These are phyloP conservation scores for Saturnia pavonia DNA, from an alignment of 2,888 invertebrate genomes.

Conservation along the genomic window DNA sequence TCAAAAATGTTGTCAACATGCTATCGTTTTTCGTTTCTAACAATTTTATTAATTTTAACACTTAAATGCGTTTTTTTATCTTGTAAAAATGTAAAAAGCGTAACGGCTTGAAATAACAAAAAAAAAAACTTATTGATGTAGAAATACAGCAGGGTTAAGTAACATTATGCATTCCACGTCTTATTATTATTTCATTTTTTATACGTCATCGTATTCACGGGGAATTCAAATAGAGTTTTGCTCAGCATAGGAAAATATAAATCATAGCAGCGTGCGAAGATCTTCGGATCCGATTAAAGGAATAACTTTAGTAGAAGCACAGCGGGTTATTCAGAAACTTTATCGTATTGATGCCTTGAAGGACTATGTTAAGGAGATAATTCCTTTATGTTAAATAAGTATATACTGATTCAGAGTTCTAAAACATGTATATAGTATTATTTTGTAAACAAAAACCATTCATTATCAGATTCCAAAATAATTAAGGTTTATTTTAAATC, in stretches of 20 bases:
- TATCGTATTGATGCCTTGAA: constrained; percentile 30
- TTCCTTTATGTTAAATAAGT: neutral
- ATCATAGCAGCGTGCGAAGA: constrained; percentile 27
- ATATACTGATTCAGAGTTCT: neutral
- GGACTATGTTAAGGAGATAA: neutral
- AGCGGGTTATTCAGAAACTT: constrained; percentile 19
- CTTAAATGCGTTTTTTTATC: too few species aligned
- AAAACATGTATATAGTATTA: neutral
- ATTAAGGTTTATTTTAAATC: too few species aligned
- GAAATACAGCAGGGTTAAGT: too few species aligned
- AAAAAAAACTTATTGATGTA: constrained; percentile 9
- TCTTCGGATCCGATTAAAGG: constrained; percentile 15
- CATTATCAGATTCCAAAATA: neutral
- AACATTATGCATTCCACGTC: too few species aligned
- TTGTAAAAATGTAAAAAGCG: too few species aligned
- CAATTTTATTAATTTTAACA: too few species aligned
- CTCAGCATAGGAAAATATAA: constrained; percentile 35
- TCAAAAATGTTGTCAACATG: too few species aligned
- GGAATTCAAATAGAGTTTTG: constrained; percentile 42
- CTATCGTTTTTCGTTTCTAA: too few species aligned
- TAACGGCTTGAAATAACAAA: neutral
- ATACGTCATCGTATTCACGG: constrained; percentile 28
- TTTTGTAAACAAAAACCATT: neutral
- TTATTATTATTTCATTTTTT: constrained; percentile 23
- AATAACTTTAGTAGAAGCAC: constrained; percentile 1